Evolutionary conservation across 30 jellyfish, hydroid and myxozoan genomes (phyloP).

Genomic region (Turritopsis dohrnii): DNA sequence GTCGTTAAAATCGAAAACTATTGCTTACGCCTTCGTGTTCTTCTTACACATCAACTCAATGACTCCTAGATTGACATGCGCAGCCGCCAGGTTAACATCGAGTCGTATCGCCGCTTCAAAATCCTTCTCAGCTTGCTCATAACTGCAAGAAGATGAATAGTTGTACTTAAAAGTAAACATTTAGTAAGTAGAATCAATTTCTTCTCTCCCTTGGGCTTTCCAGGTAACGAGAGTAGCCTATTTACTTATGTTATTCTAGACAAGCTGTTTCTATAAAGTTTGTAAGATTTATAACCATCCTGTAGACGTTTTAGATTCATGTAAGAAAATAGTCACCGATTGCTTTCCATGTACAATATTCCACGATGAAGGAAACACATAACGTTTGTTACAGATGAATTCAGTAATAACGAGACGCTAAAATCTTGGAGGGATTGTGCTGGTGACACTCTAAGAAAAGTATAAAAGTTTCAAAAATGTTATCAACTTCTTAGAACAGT

Average conservation of each 20-base stretch:
- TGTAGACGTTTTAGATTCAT: no score
- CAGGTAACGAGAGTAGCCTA: background rate
- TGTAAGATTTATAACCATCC: no score
- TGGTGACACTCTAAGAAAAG: conserved; percentile 35
- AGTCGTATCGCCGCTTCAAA: conserved; percentile 66
- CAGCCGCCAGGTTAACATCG: conserved; percentile 58
- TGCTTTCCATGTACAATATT: conserved; percentile 44
- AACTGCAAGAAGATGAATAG: conserved; percentile 30
- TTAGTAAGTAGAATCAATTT: background rate
- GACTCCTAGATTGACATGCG: conserved; percentile 88
- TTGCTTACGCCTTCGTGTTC: background rate
- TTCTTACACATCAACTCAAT: conserved; percentile 27
- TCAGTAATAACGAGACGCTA: conserved; percentile 68
- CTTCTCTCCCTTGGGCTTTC: conserved; percentile 11
- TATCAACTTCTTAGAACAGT: background rate
- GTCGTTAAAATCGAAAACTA: background rate
- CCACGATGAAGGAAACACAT: conserved; percentile 73
- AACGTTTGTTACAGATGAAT: conserved; percentile 41
- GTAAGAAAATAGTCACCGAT: conserved; percentile 38
- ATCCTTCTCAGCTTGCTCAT: conserved; percentile 78
- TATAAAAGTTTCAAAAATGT: background rate
- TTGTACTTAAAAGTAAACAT: no score
- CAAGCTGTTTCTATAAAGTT: background rate
- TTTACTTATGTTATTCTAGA: background rate
- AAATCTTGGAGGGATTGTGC: conserved; percentile 67